Conservation (phyloP, 2,113 vertebrate species). For the Aldabrachelys gigantea region DNA sequence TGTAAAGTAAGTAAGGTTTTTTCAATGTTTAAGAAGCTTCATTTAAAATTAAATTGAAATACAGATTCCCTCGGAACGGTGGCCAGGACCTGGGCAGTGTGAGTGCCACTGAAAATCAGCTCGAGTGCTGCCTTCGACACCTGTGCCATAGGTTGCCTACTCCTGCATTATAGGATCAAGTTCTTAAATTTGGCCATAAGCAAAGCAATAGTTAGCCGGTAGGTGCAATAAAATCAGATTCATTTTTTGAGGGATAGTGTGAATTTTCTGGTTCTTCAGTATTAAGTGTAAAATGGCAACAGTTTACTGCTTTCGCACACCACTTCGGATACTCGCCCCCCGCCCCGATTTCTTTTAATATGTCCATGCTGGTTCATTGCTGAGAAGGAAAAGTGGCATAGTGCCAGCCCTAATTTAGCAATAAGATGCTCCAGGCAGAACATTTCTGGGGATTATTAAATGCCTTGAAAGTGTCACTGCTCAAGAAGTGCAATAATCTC, state of each 20-base stretch:
- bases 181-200: background rate
- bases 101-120: too few relatives aligned
- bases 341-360: background rate
- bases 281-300: background rate
- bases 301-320: slow-evolving; percentile 7
- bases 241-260: background rate
- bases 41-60: too few relatives aligned
- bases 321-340: background rate
- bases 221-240: background rate
- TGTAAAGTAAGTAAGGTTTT: too few relatives aligned
- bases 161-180: background rate
- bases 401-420: slow-evolving; percentile 44
- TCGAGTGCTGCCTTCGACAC: too few relatives aligned
- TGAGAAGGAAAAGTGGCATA: background rate
- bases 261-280: background rate
- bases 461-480: slow-evolving; percentile 6
- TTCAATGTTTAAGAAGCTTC: too few relatives aligned
- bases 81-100: too few relatives aligned
- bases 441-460: slow-evolving; percentile 42
- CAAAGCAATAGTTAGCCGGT: background rate
- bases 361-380: slow-evolving; percentile 9
- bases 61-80: too few relatives aligned
- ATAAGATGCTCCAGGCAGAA: slow-evolving; percentile 16
- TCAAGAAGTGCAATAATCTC: slow-evolving; percentile 18
- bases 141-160: too few relatives aligned